Conservation (phyloP, 2,113 vertebrate genomes). For the Centropus bengalensis region DNA sequence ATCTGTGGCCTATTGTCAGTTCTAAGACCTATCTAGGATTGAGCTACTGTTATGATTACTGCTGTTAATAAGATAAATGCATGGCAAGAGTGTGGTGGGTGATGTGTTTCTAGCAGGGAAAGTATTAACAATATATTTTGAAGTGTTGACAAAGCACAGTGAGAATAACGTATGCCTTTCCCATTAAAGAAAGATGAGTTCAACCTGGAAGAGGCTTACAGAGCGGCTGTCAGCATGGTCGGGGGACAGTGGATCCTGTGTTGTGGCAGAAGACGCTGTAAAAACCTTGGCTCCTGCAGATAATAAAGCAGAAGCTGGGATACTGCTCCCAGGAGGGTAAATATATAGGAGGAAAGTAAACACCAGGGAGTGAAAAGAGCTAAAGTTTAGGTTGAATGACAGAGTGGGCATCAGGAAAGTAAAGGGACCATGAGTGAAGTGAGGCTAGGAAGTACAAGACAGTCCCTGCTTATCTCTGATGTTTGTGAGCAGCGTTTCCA, state of each 20-base stretch:
- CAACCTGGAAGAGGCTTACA: neutral
- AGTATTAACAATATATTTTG: neutral
- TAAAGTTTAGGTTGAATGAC: neutral
- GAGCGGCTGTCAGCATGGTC: neutral
- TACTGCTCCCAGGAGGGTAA: neutral
- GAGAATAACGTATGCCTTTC: neutral
- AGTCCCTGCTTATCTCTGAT: neutral
- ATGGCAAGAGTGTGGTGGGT: neutral
- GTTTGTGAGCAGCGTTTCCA: neutral
- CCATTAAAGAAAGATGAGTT: neutral
- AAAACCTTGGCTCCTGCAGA: neutral
- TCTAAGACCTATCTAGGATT: neutral
- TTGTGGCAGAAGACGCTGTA: neutral
- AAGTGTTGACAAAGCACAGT: neutral
- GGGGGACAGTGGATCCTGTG: fast-evolving
- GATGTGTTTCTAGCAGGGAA: neutral
- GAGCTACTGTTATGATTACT: neutral
- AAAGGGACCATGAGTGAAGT: neutral
- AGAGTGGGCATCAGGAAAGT: neutral
- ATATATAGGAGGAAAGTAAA: neutral
- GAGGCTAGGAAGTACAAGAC: neutral
- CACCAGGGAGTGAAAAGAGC: neutral
- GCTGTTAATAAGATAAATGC: neutral
- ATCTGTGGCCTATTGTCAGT: neutral
- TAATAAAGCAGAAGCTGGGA: neutral